Conservation (phyloP, 2,113 vertebrate genomes). For the Oreochromis aureus region DNA sequence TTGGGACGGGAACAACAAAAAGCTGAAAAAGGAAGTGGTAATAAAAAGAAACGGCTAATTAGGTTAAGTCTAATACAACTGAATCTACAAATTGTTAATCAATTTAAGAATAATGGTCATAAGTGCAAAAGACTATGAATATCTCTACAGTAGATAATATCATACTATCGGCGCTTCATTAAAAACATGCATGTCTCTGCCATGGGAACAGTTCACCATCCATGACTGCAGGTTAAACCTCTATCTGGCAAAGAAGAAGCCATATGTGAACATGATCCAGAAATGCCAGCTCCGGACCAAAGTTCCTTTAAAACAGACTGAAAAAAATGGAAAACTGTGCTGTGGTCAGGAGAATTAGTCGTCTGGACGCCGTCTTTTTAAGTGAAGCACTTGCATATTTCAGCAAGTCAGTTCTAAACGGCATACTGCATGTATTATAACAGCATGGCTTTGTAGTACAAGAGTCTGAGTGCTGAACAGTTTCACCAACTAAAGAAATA, state of each 20-base stretch:
- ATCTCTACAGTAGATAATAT: background rate
- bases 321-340: background rate
- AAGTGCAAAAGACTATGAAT: background rate
- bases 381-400: background rate
- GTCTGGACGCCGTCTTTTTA: accelerated
- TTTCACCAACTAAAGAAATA: background rate
- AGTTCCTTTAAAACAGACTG: background rate
- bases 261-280: background rate
- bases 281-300: background rate
- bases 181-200: accelerated
- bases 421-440: background rate
- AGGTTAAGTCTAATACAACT: background rate
- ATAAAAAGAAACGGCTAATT: background rate
- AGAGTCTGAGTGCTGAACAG: background rate
- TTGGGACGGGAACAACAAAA: background rate
- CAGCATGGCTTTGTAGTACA: background rate
- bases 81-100: background rate
- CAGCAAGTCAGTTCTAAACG: accelerated
- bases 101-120: background rate
- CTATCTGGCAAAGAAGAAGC: background rate
- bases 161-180: background rate
- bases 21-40: background rate
- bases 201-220: background rate
- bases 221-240: background rate
- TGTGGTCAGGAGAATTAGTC: background rate